Evolutionary conservation across 1,140 invertebrate genomes (phyloP), one percentile per base, ranked within the genome.

Genomic region (Nymphalis io): DNA sequence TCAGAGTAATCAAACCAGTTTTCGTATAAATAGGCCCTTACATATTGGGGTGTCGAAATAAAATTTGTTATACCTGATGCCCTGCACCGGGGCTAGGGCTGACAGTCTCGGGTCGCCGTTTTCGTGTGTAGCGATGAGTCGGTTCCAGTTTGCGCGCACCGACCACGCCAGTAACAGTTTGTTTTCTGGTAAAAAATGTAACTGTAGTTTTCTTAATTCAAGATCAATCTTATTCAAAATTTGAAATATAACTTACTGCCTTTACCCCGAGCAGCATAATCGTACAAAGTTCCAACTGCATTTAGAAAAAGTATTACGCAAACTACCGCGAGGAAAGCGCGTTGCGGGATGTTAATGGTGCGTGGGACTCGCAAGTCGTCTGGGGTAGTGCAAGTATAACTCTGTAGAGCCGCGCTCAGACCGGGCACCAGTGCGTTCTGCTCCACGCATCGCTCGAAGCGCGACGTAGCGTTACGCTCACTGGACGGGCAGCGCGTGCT

Each of bases 381-480:
- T 53, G 12, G 60, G 0, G 58, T 62, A 18, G 60, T 69, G 59
- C 82, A 85, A 60, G 77, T 82, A 13, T 75, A 60, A 13, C 78
- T 67, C 12, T 75, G 23, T 11, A 84, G 63, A 1, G 71, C 23
- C 0, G 76, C 68, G 12, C 23, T 61, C 16, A 84, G 62, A 0
- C 69, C 73, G 10, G 73, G 71, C 6, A 38, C 59, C 12, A 70
- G 27, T 5, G 68, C 74, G 63, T 76, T 68, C n/a, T 60, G 71
- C 13, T 80, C 66, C 3, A 83, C 75, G 73, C 83, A 87, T 8
- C 53, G 71, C 72, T 79, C 78, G 74, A 87, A 85, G 27, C 77
- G 79, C 3, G 58, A 60, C 2, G 79, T 70, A 2, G 48, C 42
- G 67, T 80, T 79, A 6, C 13, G 18, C 40, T 79, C 82, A 12